Evolutionary conservation across 2,797 vertebrate genomes (phyloP).

Genomic region (Propithecus deckenii): DNA sequence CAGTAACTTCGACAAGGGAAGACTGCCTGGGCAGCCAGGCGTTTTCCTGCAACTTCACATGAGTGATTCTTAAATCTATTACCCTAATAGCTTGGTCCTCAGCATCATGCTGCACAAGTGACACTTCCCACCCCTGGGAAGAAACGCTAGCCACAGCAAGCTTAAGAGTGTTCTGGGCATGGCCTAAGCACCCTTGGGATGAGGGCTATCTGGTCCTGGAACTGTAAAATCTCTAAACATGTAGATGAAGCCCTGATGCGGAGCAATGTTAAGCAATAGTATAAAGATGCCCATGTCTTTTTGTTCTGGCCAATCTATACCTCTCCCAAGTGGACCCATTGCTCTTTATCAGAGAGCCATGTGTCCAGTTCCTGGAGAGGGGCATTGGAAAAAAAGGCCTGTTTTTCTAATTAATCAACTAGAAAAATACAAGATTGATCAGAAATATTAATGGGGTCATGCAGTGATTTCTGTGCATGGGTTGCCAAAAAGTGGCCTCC

Average conservation of each 20-base stretch:
- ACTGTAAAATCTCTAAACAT: neutral
- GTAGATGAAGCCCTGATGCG: accelerated
- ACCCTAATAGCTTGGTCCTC: neutral
- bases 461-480: neutral
- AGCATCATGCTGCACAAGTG: neutral
- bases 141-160: neutral
- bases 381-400: neutral
- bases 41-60: neutral
- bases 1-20: neutral
- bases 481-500: neutral
- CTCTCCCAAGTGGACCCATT: conserved; percentile 21
- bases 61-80: conserved; percentile 30
- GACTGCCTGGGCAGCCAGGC: neutral
- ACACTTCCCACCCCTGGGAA: conserved; percentile 5
- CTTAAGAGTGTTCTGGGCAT: neutral
- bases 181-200: neutral
- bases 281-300: neutral
- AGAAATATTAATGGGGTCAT: neutral
- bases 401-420: neutral
- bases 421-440: neutral
- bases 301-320: neutral
- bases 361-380: neutral
- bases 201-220: neutral
- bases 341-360: neutral
- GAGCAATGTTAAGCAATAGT: neutral